Base-by-base conservation (phyloP, 1,140 invertebrate genomes). In the Caenorhabditis remanei region DNA sequence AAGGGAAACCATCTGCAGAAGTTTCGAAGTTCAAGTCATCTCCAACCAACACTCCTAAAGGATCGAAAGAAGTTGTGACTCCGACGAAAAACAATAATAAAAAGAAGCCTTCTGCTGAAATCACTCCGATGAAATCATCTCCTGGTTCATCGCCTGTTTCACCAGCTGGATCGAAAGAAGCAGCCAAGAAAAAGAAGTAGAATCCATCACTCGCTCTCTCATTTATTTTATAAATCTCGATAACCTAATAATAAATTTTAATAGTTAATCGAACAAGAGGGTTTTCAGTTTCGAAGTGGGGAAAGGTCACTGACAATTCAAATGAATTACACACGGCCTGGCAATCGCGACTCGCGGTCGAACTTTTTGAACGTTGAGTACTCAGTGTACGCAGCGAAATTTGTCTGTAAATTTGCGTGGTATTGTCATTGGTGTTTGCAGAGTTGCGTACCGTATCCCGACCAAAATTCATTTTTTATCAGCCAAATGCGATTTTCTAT, bases 101-200 rank as follows among this genome's bases (percentile, higher is more conserved):
- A 32, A 58, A 58, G 56, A 58, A n/a, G n/a, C 56, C 56, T 8
- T 58, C 56, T 16, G 56, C 56, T 58, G 56, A 58, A 58, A 58
- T n/a, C 16, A 58, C 56, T n/a, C 56, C 56, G n/a, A 21, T 58
- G 1, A 58, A 58, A 58, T 58, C 56, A n/a, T 58, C 56, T 58
- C 56, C 56, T n/a, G n/a, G 8, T 58, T 58, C 56, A n/a, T 58
- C 56, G 16, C 56, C 56, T n/a, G n/a, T 8, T 58, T 58, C 56
- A n/a, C 56, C 56, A 58, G 16, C 8, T 58, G 56, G 13, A 58
- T 58, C 56, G 16, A 58, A 58, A 21, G 56, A 58, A 58, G 8
- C 56, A 8, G 56, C n/a, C 0, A 58, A 58, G 19, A 58, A 58
- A n/a, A 21, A 58, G 19, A 58, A 2, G n/a, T n/a, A n/a, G 14